Evolutionary conservation across 2,888 invertebrate species (phyloP), one percentile per base, ranked within the genome.

Genomic region (Nephrotoma guestfalica): DNA sequence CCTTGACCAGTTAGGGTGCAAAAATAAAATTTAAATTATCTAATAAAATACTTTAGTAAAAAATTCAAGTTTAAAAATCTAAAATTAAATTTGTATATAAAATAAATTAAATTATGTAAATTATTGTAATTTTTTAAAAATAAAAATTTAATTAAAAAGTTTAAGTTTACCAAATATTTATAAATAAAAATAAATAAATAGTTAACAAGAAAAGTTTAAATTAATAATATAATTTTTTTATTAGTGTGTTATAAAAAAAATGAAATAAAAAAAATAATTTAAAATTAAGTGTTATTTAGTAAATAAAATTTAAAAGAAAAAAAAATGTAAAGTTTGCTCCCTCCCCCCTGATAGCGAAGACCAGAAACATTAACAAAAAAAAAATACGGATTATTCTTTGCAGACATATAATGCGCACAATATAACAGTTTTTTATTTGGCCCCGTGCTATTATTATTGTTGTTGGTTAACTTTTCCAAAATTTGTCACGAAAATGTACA

Each of bases 1-100:
- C 91, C 91, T 91, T 90, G 91, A 89, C 90, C 90, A 90, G 90
- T 90, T 90, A 91, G 91, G 91, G 91, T 91, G 41, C 84, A 84
- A 84, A 84, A 83, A 83, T 13, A 83, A 5, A 83, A 13, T 30
- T 30, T 43, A n/a, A 51, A 15, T 51, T 6, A 51, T 30, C 30
- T 30, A 51, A 71, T 51, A 51, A 71, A 71, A 71, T 30, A 71
- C 6, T 71, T 71, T 71, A 71, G 18, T 30, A 71, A 71, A 30
- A 30, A 71, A 71, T 71, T 30, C 7, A 18, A 30, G 71, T 71
- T 71, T 57, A 18, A 7, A 57, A 57, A 71, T 71, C 11, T 43
- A 30, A 71, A 41, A 84, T 84, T 84, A 84, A 84, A 84, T 41
- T 84, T 84, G 84, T 84, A 41, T 84, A 41, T 84, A 84, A 41